These are phyloP conservation scores for Corvus cornix DNA, from an alignment of 2,113 vertebrate genomes.

Conservation along the genomic window DNA sequence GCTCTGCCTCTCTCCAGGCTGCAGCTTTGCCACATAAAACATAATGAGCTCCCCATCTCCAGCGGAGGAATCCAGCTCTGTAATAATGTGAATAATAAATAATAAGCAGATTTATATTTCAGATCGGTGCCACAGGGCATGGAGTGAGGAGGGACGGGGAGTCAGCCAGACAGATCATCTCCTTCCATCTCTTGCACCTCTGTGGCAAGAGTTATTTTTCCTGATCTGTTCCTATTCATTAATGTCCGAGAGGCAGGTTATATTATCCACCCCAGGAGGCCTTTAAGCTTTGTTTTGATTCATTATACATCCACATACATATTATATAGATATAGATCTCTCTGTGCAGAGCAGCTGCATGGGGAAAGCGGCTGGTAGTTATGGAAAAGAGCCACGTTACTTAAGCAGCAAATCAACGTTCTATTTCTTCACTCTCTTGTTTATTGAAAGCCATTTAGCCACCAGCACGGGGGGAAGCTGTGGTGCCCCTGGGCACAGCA, in stretches of 20 bases:
- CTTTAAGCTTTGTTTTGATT: constrained; percentile 31
- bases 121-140: background rate
- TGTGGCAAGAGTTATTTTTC: background rate
- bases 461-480: background rate
- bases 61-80: background rate
- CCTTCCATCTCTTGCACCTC: background rate
- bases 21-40: background rate
- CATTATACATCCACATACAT: constrained; percentile 1
- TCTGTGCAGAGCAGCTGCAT: constrained; percentile 3
- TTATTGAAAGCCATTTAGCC: background rate
- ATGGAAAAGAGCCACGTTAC: background rate
- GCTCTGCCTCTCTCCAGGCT: background rate
- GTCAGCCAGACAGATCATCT: background rate
- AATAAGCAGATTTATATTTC: background rate
- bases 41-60: background rate
- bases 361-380: background rate
- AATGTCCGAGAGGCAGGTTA: background rate
- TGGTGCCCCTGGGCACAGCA: background rate
- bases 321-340: background rate
- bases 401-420: background rate
- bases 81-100: constrained; percentile 37
- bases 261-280: background rate
- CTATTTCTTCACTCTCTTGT: background rate
- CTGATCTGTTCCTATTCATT: background rate
- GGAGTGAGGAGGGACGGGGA: background rate